phyloP scores from a whole-genome alignment of 2,797 vertebrate genomes.

The Syngnathus acus region DNA sequence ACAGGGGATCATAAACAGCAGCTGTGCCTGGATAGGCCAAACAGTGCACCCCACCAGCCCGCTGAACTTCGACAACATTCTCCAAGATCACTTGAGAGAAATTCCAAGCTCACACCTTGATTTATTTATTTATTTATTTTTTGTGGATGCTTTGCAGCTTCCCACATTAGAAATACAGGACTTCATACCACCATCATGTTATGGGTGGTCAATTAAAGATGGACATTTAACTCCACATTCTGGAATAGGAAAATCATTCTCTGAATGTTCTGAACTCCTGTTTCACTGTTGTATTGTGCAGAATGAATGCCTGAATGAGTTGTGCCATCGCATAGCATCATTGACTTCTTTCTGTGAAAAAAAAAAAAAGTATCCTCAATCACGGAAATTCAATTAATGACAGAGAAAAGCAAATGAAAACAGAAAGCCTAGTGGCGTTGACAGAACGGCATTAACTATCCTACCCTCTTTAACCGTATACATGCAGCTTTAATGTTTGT shows the following conservation, averaged over 20 bases:
- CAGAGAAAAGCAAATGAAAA: background rate
- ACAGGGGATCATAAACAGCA: conserved; percentile 58
- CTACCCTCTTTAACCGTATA: conserved; percentile 44
- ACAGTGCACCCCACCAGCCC: conserved; percentile 25
- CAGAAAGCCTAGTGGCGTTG: background rate
- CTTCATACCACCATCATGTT: background rate
- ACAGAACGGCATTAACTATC: conserved; percentile 12
- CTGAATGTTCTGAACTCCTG: background rate
- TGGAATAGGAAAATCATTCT: background rate
- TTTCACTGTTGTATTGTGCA: background rate
- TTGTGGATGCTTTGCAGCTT: background rate
- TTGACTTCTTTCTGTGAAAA: background rate
- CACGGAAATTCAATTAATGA: background rate
- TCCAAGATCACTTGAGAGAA: conserved; percentile 9
- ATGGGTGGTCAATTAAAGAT: background rate
- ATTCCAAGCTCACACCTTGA: background rate
- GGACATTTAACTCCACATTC: background rate
- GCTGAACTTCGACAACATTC: conserved; percentile 18
- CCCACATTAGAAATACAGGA: background rate
- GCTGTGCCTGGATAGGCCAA: conserved; percentile 52
- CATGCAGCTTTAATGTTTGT: conserved; percentile 45
- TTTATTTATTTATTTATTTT: background rate
- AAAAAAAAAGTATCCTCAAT: background rate
- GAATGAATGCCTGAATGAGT: background rate
- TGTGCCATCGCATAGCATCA: background rate